A percentile compares a stretch with the other conserved stretches of the same genome.
phyloP scores from a whole-genome alignment of 2,113 vertebrate species.

The Istiophorus platypterus region DNA sequence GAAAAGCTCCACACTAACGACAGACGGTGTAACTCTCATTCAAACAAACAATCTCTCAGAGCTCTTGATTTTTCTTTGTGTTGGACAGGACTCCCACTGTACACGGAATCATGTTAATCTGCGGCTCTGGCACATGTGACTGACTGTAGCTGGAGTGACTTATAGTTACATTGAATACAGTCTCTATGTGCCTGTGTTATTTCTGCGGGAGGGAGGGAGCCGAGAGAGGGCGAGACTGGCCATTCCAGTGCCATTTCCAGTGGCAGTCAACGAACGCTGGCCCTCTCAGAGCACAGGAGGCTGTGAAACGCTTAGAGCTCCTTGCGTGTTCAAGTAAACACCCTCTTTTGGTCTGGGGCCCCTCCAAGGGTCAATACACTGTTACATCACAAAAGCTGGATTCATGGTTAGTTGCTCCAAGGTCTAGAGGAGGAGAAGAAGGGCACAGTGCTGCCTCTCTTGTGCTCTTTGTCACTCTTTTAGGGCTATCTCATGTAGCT shows the following conservation, averaged over 20 bases:
- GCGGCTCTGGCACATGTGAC: conserved; percentile 58
- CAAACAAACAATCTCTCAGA: conserved; percentile 55
- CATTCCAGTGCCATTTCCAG: conserved; percentile 67
- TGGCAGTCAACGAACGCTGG: conserved; percentile 55
- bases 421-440: conserved; percentile 57
- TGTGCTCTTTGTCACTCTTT: conserved; percentile 47
- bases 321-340: conserved; percentile 76
- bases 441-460: conserved; percentile 50
- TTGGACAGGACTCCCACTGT: conserved; percentile 47
- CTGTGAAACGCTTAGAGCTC: conserved; percentile 64
- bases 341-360: conserved; percentile 70
- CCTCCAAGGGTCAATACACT: conserved; percentile 78
- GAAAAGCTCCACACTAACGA: conserved; percentile 39
- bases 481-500: conserved; percentile 19
- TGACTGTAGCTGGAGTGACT: conserved; percentile 53
- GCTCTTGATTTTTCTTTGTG: conserved; percentile 48
- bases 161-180: conserved; percentile 67
- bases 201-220: conserved; percentile 74
- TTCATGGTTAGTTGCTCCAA: conserved; percentile 70
- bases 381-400: conserved; percentile 82
- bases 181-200: conserved; percentile 76
- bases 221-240: conserved; percentile 42
- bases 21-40: conserved; percentile 11
- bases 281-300: conserved; percentile 54
- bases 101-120: conserved; percentile 60